Percentiles rank a stretch among this genome's conserved stretches.
phyloP scores from a whole-genome alignment of 1,140 invertebrate genomes.

The Pseudobourletiella spinata region DNA sequence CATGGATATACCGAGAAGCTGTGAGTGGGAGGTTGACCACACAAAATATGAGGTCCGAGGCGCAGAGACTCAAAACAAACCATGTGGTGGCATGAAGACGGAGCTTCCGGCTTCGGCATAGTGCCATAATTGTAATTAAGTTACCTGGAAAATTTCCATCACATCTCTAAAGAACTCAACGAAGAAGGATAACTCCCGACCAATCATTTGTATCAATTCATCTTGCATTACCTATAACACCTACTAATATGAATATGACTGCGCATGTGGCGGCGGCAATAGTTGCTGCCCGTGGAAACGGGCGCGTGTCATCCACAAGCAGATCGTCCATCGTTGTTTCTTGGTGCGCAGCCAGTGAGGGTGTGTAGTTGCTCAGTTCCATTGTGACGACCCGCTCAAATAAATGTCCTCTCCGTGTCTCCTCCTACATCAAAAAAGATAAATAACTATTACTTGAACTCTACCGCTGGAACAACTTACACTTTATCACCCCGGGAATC shows the following conservation, averaged over 20 bases:
- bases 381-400: too few species aligned
- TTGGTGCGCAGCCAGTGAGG: too few species aligned
- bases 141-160: slow-evolving; percentile 54
- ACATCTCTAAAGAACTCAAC: neutral
- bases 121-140: slow-evolving; percentile 64
- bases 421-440: too few species aligned
- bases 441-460: too few species aligned
- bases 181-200: neutral
- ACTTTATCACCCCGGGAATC: too few species aligned
- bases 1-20: slow-evolving; percentile 51
- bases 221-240: slow-evolving; percentile 54
- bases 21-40: slow-evolving; percentile 73
- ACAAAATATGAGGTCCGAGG: slow-evolving; percentile 77
- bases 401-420: too few species aligned
- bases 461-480: too few species aligned
- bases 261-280: slow-evolving; percentile 64
- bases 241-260: slow-evolving; percentile 65
- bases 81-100: slow-evolving; percentile 72
- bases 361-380: too few species aligned
- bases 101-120: slow-evolving; percentile 63
- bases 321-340: too few species aligned
- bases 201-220: neutral
- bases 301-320: too few species aligned
- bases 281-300: slow-evolving; percentile 51
- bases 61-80: slow-evolving; percentile 74